Base-by-base conservation (phyloP, 2,888 invertebrate genomes). In the Latrodectus elegans region DNA sequence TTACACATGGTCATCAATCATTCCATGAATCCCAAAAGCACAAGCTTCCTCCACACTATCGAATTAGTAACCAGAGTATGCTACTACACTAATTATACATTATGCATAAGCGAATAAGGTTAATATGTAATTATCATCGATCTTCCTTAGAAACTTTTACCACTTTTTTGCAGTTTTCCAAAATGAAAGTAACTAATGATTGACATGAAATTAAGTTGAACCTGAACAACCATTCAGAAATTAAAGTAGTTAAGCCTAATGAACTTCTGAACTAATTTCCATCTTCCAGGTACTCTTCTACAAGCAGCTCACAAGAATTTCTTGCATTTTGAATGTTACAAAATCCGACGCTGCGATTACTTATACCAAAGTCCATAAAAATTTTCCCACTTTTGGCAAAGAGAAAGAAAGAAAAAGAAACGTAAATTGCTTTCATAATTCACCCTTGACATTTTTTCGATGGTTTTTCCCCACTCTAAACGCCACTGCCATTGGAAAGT, bases 371-470 rank as follows among this genome's bases (percentile, higher is more conserved):
- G 65, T 52, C 70, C 76, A 80, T 86, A 86, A 86, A 86, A 86
- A 80, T 79, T 38, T 86, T 70, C 22, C 49, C 65, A 70, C 26
- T 70, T 72, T 71, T 65, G 17, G 49, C 38, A 38, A 38, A 71
- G 49, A 38, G 70, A 51, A 51, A 49, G 64, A 49, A 22, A 38
- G 68, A 78, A 72, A 68, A 26, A 68, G 68, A 77, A 86, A 80
- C 85, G 80, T 80, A 87, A 87, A 87, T 87, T 87, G 77, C 81
- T 67, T 64, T 67, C 86, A 87, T 87, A 87, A 81, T 81, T 87
- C 86, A 87, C 76, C 38, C 86, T 51, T 87, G 86, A 87, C 86
- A 75, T 80, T 87, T 87, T 86, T 87, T 87, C 86, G 86, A 87
- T 87, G 76, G 71, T 80, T 75, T 71, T 70, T 71, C 74, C 81